Base-by-base conservation (phyloP, 37 sponge, comb jelly and placozoan genomes). In the Halisarca cf. caerulea region DNA sequence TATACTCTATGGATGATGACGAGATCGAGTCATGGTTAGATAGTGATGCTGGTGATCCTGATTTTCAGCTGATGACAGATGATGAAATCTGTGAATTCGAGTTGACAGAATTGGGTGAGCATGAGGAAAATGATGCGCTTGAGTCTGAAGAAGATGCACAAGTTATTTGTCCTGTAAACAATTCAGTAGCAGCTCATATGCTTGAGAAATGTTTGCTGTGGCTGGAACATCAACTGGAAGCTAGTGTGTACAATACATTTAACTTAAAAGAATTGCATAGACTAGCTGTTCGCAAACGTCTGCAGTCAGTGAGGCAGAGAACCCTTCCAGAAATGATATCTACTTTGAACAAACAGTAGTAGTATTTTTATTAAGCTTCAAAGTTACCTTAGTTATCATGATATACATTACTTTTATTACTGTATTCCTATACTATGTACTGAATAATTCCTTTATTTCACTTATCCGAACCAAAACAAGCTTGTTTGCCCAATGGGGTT, bases 51-150 rank as follows among this genome's bases (percentile, higher is more conserved):
- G n/a, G n/a, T n/a, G n/a, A n/a, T n/a, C n/a, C n/a, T n/a, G n/a
- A n/a, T n/a, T n/a, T 28, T 57, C 64, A 81, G 66, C 61, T 81
- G 64, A 59, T 81, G 61, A 81, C 82, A 38, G 82, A 81, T 11
- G 64, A 81, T 45, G 64, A 81, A 61, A 81, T 81, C 38, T 61
- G 82, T 57, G 59, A n/a, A n/a, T n/a, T n/a, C 25, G 25, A 27
- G 25, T 3, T 59, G 60, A 25, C 23, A 25, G 25, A 59, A 59
- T n/a, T 27, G 23, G n/a, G n/a, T n/a, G 17, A 55, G 17, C 17
- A 11, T 20, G 57, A 55, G 11, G 57, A 11, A 20, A 17, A 55
- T 55, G 57, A 55, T 55, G 57, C 11, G 11, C 17, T 20, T 11
- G 57, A 55, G 11, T 11, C 11, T 55, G 57, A 55, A 20, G 57